Evolutionary conservation across 2,113 vertebrate species (phyloP).

Genomic region (Maccullochella peelii): DNA sequence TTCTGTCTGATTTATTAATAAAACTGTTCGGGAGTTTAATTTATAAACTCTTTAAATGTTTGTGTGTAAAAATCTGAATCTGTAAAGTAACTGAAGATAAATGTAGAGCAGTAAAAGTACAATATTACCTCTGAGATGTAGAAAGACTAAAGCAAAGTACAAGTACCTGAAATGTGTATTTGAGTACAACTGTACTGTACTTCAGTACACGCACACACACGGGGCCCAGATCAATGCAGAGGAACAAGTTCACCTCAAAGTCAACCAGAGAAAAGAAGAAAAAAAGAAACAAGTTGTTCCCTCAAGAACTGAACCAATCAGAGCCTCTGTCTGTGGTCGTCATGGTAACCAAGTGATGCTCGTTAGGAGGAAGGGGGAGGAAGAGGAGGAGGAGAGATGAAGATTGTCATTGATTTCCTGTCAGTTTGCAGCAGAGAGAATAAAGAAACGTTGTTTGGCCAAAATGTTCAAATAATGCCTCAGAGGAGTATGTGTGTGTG

Average conservation of each 20-base stretch:
- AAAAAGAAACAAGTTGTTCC: slow-evolving; percentile 6
- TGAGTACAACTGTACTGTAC: too few relatives aligned
- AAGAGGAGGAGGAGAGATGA: slow-evolving; percentile 1
- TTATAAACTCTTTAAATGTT: too few relatives aligned
- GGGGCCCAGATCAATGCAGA: background rate
- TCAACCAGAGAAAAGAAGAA: background rate
- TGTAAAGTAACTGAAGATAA: too few relatives aligned
- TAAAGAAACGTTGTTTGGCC: slow-evolving; percentile 29
- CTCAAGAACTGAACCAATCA: background rate
- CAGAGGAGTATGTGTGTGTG: background rate
- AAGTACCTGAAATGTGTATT: too few relatives aligned
- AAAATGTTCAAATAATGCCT: slow-evolving; percentile 45
- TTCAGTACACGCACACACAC: background rate
- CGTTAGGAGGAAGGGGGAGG: background rate
- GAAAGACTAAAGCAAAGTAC: too few relatives aligned
- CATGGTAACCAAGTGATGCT: slow-evolving; percentile 26
- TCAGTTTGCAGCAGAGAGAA: slow-evolving; percentile 38
- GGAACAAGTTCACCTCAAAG: slow-evolving; percentile 23
- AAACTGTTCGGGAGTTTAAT: too few relatives aligned
- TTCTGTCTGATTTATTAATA: too few relatives aligned
- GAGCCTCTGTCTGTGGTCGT: background rate
- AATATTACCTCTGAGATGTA: too few relatives aligned
- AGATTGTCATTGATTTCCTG: slow-evolving; percentile 57
- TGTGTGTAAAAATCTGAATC: too few relatives aligned
- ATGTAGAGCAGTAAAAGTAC: too few relatives aligned